phyloP scores from a whole-genome alignment of 2,113 vertebrate species.

The Grallaria varia region DNA sequence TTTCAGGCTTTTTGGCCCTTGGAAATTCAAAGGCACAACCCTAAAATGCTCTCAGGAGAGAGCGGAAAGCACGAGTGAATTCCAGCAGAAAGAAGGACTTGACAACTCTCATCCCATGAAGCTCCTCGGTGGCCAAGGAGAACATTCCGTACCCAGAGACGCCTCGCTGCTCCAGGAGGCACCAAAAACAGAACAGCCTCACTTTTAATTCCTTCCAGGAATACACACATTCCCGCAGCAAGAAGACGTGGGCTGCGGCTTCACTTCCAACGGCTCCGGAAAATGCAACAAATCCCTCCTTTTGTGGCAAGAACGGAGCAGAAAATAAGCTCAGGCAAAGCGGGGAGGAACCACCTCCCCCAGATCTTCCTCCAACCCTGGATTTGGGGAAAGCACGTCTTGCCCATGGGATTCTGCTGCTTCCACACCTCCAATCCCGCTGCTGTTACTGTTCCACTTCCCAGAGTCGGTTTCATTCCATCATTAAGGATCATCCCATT shows the following conservation, averaged over 20 bases:
- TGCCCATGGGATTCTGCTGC: not conserved
- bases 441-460: not conserved
- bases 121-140: conserved; percentile 6
- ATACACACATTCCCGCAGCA: conserved; percentile 28
- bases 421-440: not conserved
- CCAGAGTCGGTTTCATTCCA: not conserved
- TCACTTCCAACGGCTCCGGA: conserved; percentile 9
- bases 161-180: conserved; percentile 21
- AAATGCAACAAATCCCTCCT: conserved; percentile 15
- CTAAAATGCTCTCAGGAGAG: not conserved
- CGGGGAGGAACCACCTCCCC: not conserved
- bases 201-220: conserved; percentile 50
- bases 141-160: conserved; percentile 38
- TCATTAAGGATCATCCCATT: too few species aligned
- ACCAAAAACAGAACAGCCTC: conserved; percentile 54
- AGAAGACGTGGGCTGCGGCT: conserved; percentile 40
- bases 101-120: conserved; percentile 24
- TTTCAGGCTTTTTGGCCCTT: not conserved
- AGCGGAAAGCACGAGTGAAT: not conserved
- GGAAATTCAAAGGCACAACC: not conserved
- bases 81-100: not conserved
- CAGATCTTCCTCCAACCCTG: not conserved
- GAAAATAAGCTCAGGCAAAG: not conserved
- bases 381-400: not conserved
- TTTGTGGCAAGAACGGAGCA: not conserved